These are phyloP conservation scores for Linepithema humile DNA, from an alignment of 1,140 invertebrate genomes.

Conservation along the genomic window DNA sequence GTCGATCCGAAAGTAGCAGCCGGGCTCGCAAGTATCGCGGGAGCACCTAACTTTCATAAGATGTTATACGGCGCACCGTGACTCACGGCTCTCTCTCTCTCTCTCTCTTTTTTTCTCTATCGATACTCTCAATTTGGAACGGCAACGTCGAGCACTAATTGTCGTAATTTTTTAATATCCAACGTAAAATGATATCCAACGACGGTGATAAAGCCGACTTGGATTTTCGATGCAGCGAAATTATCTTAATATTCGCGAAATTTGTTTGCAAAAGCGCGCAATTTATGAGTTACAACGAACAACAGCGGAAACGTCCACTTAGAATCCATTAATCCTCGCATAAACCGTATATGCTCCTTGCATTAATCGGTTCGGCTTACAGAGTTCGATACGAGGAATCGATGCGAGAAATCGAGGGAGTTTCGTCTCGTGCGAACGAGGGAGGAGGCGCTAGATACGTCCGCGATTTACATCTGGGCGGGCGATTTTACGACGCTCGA, in stretches of 20 bases:
- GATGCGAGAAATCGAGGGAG: not conserved
- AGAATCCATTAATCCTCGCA: not conserved
- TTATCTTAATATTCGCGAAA: not conserved
- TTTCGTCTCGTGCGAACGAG: slow-evolving; percentile 23
- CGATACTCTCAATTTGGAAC: not conserved
- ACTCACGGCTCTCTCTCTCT: not conserved
- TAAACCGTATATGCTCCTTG: slow-evolving; percentile 9
- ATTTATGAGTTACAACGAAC: not conserved
- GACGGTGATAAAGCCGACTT: not conserved
- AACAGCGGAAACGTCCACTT: too few relatives aligned
- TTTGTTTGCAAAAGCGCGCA: not conserved
- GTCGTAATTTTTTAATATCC: slow-evolving; percentile 19
- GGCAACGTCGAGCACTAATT: slow-evolving; percentile 6
- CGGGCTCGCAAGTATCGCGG: slow-evolving; percentile 9
- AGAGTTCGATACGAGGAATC: slow-evolving; percentile 34
- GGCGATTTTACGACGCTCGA: slow-evolving; percentile 34
- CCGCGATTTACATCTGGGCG: slow-evolving; percentile 22
- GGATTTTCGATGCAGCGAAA: slow-evolving; percentile 15
- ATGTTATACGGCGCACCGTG: not conserved
- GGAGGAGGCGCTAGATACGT: slow-evolving; percentile 22
- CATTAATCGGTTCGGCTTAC: slow-evolving; percentile 35
- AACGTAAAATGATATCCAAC: not conserved
- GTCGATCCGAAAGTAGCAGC: slow-evolving; percentile 46
- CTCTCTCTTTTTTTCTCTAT: too few relatives aligned
- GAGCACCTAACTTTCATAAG: not conserved